A percentile compares a stretch with the other conserved stretches of the same genome.
These are phyloP conservation scores for Patella caerulea DNA, from an alignment of 2,888 invertebrate species.

Conservation along the genomic window DNA sequence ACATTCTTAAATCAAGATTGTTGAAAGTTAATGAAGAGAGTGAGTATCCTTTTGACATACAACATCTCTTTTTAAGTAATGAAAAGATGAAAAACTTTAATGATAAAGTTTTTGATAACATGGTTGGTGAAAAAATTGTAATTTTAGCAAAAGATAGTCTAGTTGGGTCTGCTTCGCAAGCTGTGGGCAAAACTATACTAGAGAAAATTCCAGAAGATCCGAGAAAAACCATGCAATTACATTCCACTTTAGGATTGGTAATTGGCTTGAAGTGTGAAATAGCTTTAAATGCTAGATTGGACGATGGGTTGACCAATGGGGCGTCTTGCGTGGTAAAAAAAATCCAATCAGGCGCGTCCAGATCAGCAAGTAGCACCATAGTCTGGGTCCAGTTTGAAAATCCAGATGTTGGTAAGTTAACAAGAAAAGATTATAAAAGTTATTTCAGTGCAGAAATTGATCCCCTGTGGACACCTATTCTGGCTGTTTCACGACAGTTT, in stretches of 20 bases:
- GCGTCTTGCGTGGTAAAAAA: conserved; percentile 24
- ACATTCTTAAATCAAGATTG: background rate
- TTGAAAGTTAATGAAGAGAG: background rate
- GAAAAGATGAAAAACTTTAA: background rate
- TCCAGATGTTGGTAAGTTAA: background rate
- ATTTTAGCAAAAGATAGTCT: background rate
- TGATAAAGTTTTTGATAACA: background rate
- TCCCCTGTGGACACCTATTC: background rate
- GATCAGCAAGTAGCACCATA: background rate
- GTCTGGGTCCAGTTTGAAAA: background rate
- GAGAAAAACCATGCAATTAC: background rate
- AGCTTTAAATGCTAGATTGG: conserved; percentile 33
- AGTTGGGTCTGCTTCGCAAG: background rate
- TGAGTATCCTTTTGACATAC: background rate
- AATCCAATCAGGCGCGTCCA: too few species aligned
- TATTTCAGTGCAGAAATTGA: background rate
- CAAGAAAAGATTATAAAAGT: background rate
- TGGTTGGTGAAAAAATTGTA: background rate
- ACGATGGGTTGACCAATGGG: conserved; percentile 44
- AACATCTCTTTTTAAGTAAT: background rate
- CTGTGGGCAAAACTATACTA: background rate
- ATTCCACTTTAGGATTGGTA: background rate
- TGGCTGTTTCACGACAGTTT: too few species aligned
- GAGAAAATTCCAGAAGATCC: background rate
- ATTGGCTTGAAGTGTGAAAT: conserved; percentile 30